Evolutionary conservation across 2,888 invertebrate genomes (phyloP).

Genomic region (Hofmannophila pseudospretella): DNA sequence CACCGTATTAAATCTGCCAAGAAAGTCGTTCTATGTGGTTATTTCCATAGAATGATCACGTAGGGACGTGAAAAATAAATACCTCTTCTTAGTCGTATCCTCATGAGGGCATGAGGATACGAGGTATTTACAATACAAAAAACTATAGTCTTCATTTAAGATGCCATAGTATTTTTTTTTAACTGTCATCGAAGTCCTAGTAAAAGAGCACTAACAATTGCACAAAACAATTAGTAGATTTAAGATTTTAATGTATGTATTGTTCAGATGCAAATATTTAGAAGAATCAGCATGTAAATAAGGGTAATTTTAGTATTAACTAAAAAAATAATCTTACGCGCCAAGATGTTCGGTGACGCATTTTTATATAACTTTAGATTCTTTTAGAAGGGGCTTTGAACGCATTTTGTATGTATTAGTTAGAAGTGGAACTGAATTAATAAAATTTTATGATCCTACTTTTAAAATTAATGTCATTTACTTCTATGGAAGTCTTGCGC

Average conservation of each 20-base stretch:
- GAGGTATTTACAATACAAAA: neutral
- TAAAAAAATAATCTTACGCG: constrained; percentile 32
- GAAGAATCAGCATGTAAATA: constrained; percentile 74
- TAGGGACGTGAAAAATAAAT: too few species aligned
- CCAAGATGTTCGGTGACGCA: constrained; percentile 49
- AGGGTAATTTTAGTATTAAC: constrained; percentile 43
- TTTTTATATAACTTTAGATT: constrained; percentile 53
- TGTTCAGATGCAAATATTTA: constrained; percentile 78
- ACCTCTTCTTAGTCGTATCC: too few species aligned
- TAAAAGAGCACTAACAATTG: constrained; percentile 60
- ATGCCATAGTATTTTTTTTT: constrained; percentile 16
- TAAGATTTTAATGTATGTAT: constrained; percentile 76
- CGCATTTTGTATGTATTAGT: constrained; percentile 24
- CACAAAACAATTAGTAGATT: constrained; percentile 56
- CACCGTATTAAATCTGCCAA: too few species aligned
- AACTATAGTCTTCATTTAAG: constrained; percentile 4
- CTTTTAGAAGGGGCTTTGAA: constrained; percentile 42
- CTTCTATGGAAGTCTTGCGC: neutral
- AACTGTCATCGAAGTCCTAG: constrained; percentile 1
- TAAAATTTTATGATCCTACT: neutral
- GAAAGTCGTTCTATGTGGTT: too few species aligned
- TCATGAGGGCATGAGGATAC: too few species aligned
- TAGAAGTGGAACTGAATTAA: constrained; percentile 5
- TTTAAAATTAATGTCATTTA: neutral
- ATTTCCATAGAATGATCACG: too few species aligned